phyloP scores from a whole-genome alignment of 2,797 vertebrate species.

The Melanotaenia nigrans region DNA sequence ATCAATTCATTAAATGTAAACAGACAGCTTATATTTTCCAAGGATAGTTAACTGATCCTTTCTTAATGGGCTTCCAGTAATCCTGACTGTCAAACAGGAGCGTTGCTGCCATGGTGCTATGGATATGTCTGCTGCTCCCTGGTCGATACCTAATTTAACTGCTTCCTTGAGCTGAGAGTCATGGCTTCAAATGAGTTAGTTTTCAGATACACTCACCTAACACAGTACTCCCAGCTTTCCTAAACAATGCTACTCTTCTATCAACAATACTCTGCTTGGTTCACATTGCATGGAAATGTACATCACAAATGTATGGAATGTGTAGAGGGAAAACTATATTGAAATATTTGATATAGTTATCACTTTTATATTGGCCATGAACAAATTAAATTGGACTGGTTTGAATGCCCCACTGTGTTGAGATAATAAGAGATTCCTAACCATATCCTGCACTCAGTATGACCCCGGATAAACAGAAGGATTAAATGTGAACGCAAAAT shows the following conservation, averaged over 20 bases:
- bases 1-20: constrained; percentile 55
- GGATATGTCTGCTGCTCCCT: constrained; percentile 59
- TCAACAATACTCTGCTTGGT: constrained; percentile 63
- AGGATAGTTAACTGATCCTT: constrained; percentile 54
- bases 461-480: constrained; percentile 45
- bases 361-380: constrained; percentile 40
- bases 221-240: constrained; percentile 46
- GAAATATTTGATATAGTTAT: constrained; percentile 42
- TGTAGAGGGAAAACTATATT: constrained; percentile 39
- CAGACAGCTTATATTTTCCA: constrained; percentile 51
- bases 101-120: constrained; percentile 76
- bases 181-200: constrained; percentile 36
- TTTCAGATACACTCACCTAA: constrained; percentile 46
- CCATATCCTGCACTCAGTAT: constrained; percentile 48
- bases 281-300: constrained; percentile 74
- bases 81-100: constrained; percentile 47
- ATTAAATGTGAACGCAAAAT: constrained; percentile 46
- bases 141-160: constrained; percentile 38
- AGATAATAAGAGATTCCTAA: constrained; percentile 37
- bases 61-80: constrained; percentile 75
- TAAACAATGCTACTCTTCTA: constrained; percentile 51
- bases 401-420: constrained; percentile 46
- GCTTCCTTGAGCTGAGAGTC: constrained; percentile 43
- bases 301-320: constrained; percentile 58
- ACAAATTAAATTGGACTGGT: constrained; percentile 38